A percentile compares a stretch with the other conserved stretches of the same genome.
Evolutionary conservation across 53 echinoderm and acorn worm genomes (phyloP).

Genomic region (Holothuria scabra): DNA sequence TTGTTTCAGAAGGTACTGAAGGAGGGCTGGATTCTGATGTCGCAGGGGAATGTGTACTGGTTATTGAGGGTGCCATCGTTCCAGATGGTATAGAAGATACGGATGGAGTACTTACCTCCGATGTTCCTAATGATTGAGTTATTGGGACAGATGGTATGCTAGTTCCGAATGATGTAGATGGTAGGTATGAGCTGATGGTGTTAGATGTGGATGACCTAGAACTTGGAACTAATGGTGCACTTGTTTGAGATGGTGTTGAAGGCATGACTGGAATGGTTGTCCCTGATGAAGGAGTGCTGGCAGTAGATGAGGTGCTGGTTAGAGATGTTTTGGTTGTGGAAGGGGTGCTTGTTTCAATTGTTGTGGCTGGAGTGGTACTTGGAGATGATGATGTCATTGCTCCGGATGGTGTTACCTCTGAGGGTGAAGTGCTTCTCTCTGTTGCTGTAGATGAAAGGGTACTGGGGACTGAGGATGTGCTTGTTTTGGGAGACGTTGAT

Average conservation of each 20-base stretch:
- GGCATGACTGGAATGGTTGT: not conserved
- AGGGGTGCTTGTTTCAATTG: not conserved
- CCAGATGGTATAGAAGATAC: not conserved
- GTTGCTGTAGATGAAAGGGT: constrained; percentile 31
- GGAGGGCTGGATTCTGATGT: not conserved
- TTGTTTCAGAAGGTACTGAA: not conserved
- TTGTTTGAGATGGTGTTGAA: constrained; percentile 16
- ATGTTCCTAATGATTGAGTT: too few relatives aligned
- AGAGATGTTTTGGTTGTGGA: not conserved
- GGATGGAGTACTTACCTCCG: too few relatives aligned
- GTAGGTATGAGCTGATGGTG: not conserved
- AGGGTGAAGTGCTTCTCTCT: not conserved
- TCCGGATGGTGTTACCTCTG: too few relatives aligned
- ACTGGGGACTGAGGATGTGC: constrained; percentile 3
- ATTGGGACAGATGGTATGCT: too few relatives aligned
- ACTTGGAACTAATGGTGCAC: not conserved
- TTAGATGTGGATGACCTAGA: not conserved
- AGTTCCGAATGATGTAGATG: not conserved
- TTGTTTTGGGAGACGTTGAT: not conserved
- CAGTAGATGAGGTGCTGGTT: too few relatives aligned
- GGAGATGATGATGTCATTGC: too few relatives aligned
- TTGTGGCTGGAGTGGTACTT: too few relatives aligned
- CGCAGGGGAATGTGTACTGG: not conserved
- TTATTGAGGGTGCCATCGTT: not conserved
- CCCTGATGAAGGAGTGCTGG: not conserved